Evolutionary conservation across 2,888 invertebrate species (phyloP).

Genomic region (Microchrysa polita): DNA sequence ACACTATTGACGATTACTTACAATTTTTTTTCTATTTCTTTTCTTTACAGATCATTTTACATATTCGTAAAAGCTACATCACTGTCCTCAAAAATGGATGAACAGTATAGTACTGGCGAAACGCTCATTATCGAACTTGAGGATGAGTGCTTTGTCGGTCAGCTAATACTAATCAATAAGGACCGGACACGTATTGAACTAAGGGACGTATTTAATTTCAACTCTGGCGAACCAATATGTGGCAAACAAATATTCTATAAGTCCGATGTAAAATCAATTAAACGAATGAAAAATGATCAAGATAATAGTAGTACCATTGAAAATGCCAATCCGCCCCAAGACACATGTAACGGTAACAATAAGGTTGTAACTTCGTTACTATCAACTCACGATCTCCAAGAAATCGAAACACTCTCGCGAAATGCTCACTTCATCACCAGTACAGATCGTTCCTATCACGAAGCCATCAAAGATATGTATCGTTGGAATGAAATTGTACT

Average conservation of each 20-base stretch:
- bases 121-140: conserved; percentile 39
- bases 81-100: conserved; percentile 30
- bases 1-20: too few species aligned
- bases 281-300: conserved; percentile 31
- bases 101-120: conserved; percentile 37
- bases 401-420: conserved; percentile 51
- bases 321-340: not conserved
- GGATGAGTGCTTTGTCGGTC: conserved; percentile 48
- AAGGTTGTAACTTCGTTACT: conserved; percentile 17
- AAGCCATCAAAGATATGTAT: conserved; percentile 55
- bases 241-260: conserved; percentile 47
- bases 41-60: not conserved
- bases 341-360: conserved; percentile 7
- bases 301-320: not conserved
- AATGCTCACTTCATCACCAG: conserved; percentile 53
- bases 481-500: conserved; percentile 53
- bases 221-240: conserved; percentile 30
- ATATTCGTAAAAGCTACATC: not conserved
- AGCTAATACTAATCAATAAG: conserved; percentile 42
- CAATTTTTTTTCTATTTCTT: not conserved
- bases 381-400: conserved; percentile 44
- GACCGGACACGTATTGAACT: conserved; percentile 46
- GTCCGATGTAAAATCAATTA: conserved; percentile 47
- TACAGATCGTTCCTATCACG: conserved; percentile 56
- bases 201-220: conserved; percentile 44